Base-by-base conservation (phyloP, 2,797 vertebrate genomes). In the Pitangus sulphuratus region DNA sequence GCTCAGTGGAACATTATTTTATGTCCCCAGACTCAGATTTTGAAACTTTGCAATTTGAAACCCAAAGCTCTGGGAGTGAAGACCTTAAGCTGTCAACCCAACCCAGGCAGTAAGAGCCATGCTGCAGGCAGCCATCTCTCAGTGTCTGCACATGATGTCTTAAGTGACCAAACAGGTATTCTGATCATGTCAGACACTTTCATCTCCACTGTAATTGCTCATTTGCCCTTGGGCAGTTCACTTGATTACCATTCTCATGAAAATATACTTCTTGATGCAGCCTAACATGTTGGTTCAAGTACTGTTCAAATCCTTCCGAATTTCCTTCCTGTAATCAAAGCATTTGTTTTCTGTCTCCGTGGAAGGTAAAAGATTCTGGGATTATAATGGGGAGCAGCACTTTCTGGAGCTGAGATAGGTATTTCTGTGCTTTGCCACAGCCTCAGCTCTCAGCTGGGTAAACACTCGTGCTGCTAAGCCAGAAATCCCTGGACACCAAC, bases 261-360 rank as follows among this genome's bases (percentile, higher is more conserved):
- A 93, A 96, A 84, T 56, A 68, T 9, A 90, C 56, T 45, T 93
- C 87, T 76, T 90, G 51, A 87, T 87, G 80, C 37, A 84, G 54
- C 37, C 66, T 78, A 82, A 91, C 95, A 25, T 88, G 95, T 91
- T 86, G 54, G 64, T 93, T 95, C 95, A 91, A 95, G 89, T 77
- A 72, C 58, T 95, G 53, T 76, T 91, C 66, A 89, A 91, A 86
- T 72, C 50, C 39, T 64, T 77, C 69, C 60, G 74, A 84, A 50
- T 74, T 86, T 93, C 19, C 8, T 33, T 86, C 62, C 60, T 76
- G 54, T 69, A 81, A 89, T 79, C 76, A 94, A 85, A 94, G 35
- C 42, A 69, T 56, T 72, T 42, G 26, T 75, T 89, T 90, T 83
- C 28, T 71, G 20, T 72, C 61, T 90, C 89, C 16, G 61, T 1